Conservation (phyloP, 2,113 vertebrate species). For the Nyctereutes procyonoides region DNA sequence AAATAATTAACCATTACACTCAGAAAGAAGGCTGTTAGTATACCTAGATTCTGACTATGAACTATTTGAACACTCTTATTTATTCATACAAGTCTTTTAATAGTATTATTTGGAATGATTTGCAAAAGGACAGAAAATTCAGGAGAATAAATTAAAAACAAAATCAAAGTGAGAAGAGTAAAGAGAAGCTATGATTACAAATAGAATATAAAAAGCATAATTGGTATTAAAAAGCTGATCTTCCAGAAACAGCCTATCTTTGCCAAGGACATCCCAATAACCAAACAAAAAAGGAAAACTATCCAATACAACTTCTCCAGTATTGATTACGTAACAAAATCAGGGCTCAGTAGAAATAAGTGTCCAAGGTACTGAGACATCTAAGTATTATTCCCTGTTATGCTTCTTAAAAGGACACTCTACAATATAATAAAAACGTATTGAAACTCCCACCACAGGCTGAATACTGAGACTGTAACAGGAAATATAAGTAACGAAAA, state of each 20-base stretch:
- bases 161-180: constrained; percentile 5
- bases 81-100: constrained; percentile 33
- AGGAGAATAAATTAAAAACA: background rate
- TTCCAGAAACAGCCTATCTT: background rate
- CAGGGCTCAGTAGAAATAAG: background rate
- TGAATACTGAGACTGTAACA: background rate
- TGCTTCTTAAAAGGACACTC: background rate
- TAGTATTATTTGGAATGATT: background rate
- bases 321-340: background rate
- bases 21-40: background rate
- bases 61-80: background rate
- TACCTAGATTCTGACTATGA: constrained; percentile 49
- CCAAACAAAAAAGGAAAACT: background rate
- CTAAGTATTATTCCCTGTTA: background rate
- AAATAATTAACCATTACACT: background rate
- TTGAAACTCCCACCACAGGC: background rate
- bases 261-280: background rate
- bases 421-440: background rate
- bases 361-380: background rate
- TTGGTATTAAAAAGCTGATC: background rate
- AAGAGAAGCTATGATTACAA: background rate
- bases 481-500: background rate
- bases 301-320: background rate
- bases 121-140: background rate
- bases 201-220: background rate